Evolutionary conservation across 2,113 vertebrate genomes (phyloP).

Genomic region (Miniopterus natalensis): DNA sequence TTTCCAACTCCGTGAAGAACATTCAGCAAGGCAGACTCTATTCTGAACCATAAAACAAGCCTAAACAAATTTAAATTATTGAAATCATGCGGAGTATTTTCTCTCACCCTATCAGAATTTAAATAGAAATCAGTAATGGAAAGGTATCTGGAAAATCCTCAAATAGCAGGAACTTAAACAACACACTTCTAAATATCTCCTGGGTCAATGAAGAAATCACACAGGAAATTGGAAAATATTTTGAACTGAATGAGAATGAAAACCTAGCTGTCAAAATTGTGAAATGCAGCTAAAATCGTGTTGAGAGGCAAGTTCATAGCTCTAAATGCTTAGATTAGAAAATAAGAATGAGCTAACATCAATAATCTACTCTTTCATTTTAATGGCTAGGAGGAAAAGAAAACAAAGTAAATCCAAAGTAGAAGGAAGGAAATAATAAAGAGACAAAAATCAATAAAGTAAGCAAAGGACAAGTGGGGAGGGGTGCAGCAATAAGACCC

Average conservation of each 20-base stretch:
- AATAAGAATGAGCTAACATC: slow-evolving; percentile 43
- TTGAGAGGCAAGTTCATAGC: background rate
- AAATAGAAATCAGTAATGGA: slow-evolving; percentile 8
- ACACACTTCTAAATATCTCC: background rate
- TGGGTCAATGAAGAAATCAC: background rate
- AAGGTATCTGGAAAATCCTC: background rate
- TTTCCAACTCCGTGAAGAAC: background rate
- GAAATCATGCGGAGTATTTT: background rate
- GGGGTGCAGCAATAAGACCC: background rate
- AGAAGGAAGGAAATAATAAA: slow-evolving; percentile 22
- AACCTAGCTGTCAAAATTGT: background rate
- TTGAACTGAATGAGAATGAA: slow-evolving; percentile 21
- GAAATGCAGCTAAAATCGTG: background rate
- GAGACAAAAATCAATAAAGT: background rate
- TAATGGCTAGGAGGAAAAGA: background rate
- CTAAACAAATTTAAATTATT: background rate
- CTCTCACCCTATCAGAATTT: slow-evolving; percentile 19
- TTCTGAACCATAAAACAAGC: background rate
- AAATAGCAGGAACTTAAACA: slow-evolving; percentile 45
- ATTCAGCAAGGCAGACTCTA: background rate
- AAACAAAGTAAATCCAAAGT: slow-evolving; percentile 4
- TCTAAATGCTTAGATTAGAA: background rate
- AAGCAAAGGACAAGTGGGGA: background rate
- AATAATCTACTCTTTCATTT: background rate
- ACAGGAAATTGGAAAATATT: slow-evolving; percentile 24